Base-by-base conservation (phyloP, 2,113 vertebrate species). In the Anarrhichthys ocellatus region DNA sequence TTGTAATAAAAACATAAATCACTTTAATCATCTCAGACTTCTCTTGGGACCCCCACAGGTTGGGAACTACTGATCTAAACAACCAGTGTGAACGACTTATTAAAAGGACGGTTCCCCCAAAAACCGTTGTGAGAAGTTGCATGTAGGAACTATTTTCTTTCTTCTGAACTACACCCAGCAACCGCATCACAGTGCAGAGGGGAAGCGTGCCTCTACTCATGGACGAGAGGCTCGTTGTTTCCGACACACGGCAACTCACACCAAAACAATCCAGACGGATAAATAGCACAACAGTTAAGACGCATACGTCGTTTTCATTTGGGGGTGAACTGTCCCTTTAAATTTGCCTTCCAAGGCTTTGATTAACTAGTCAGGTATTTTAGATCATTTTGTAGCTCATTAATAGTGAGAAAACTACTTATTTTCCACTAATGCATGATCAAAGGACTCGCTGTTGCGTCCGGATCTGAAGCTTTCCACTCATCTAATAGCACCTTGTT, bases 401-500 rank as follows among this genome's bases (percentile, higher is more conserved):
- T 11, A 68, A 56, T 58, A 40, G 48, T 62, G 18, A 54, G 70
- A 67, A 67, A 81, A 68, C 32, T 11, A 52, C 32, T 77, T 38
- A 38, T 80, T 62, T 36, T 72, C 17, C 15, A 44, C 64, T 36
- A 22, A 62, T 27, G 11, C 32, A 52, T n/a, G 50, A 46, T 50
- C 27, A 64, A 46, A 50, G 46, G 66, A 64, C 59, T 52, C 52
- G 52, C 73, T 61, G 40, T 44, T 85, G 74, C 68, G 36, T 85
- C 67, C 83, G 81, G 48, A 88, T 88, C 82, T 75, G 40, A 73
- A 88, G 86, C 77, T 78, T 73, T 84, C 87, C 65, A 48, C 69
- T 78, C 65, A 76, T 93, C 86, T 91, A 89, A 88, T 94, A 95
- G 95, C 95, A 95, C 95, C 94, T 93, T 87, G 88, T 94, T 94